Evolutionary conservation across 2,113 vertebrate species (phyloP), one percentile per base, ranked within the genome.

Genomic region (Diphyllodes magnificus): DNA sequence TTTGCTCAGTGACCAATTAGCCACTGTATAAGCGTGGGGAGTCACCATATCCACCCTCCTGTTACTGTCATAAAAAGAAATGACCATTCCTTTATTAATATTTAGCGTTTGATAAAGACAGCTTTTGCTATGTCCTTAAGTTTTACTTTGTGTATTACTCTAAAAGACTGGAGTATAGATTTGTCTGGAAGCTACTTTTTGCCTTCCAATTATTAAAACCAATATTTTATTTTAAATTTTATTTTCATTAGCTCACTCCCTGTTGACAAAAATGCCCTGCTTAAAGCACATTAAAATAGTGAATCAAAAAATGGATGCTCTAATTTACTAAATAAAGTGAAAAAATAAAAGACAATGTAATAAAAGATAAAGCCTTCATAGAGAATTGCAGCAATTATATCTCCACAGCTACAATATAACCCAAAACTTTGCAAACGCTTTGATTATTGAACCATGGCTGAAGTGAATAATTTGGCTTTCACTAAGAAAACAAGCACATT

Each of bases 401-500:
- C 97, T 98, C 97, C 98, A 97, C 93, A 97, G 98, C 98, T 98
- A 98, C 97, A 96, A 97, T 98, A 98, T 98, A 98, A 98, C 98
- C 98, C 97, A 98, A 98, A 99, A 98, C 96, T 98, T 98, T 97
- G 97, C 97, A 97, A 96, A 97, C 54, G 97, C 99, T 99, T 99
- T 99, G 99, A 99, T 99, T 99, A 98, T 84, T 98, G 98, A 98
- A 98, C 98, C 98, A 98, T 98, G 97, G 98, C 94, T 97, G 97
- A 98, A 98, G 98, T 98, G 98, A 99, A 98, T 98, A 98, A 98
- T 98, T 98, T 98, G 98, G 98, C 97, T 98, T 98, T 99, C 98
- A 98, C 96, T 98, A 97, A 98, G 98, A 98, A 98, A 99, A 99
- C 98, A 99, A 98, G 98, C 97, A 98, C 98, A 99, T 99, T 99